A percentile compares a stretch with the other conserved stretches of the same genome.
Evolutionary conservation across 2,113 vertebrate genomes (phyloP).

Genomic region (Clinocottus analis): DNA sequence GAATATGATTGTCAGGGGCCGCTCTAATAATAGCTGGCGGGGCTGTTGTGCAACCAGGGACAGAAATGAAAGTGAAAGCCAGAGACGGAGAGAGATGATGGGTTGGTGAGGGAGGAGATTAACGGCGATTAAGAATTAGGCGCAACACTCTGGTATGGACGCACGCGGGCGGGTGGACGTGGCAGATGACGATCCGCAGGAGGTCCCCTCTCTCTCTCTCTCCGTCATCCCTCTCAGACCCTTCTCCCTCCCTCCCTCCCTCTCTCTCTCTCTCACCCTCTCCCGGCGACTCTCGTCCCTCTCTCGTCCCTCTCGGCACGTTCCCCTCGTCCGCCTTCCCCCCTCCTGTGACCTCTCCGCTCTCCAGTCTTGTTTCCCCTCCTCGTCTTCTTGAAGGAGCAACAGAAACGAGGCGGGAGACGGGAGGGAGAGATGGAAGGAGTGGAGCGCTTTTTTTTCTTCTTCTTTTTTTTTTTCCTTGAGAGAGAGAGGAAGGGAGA

Average conservation of each 20-base stretch:
- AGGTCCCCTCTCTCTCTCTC: slow-evolving; percentile 27
- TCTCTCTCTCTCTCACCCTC: background rate
- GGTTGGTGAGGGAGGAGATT: slow-evolving; percentile 70
- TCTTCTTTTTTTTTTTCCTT: slow-evolving; percentile 52
- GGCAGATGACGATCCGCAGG: slow-evolving; percentile 70
- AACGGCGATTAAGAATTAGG: slow-evolving; percentile 80
- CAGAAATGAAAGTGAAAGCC: slow-evolving; percentile 47
- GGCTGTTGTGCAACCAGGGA: slow-evolving; percentile 45
- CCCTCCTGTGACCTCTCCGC: background rate
- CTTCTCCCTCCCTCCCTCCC: slow-evolving; percentile 5
- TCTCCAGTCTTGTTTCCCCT: slow-evolving; percentile 6
- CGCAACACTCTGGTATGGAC: slow-evolving; percentile 66
- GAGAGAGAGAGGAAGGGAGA: slow-evolving; percentile 61
- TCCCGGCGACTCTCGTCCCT: background rate
- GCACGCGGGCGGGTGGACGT: slow-evolving; percentile 45
- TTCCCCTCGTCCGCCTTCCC: background rate
- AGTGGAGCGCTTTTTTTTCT: slow-evolving; percentile 16
- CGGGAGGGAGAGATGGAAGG: slow-evolving; percentile 8
- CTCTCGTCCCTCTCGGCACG: background rate
- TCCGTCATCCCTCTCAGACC: slow-evolving; percentile 2
- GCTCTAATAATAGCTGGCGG: slow-evolving; percentile 25
- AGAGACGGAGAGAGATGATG: slow-evolving; percentile 53
- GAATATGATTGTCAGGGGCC: background rate
- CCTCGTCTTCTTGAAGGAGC: slow-evolving; percentile 39
- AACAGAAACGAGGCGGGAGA: slow-evolving; percentile 24